Base-by-base conservation (phyloP, 1,140 invertebrate species). In the Drosophila sucinea region DNA sequence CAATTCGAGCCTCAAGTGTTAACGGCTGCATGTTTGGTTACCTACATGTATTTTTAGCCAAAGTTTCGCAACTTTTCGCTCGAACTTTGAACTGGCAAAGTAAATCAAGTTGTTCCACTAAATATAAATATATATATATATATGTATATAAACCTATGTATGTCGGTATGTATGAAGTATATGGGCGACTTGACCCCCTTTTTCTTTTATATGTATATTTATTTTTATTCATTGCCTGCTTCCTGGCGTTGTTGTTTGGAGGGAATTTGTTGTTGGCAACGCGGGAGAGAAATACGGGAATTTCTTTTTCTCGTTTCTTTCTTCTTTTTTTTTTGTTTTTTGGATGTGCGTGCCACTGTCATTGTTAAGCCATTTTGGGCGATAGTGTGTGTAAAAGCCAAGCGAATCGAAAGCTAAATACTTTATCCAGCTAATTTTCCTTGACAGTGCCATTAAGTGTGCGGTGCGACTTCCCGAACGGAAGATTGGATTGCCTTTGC, bases 1-100 rank as follows among this genome's bases (percentile, higher is more conserved):
- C 78, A 89, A 89, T 89, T 84, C 78, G 77, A 77, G 85, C 81
- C 86, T 90, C 75, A 89, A 85, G 86, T 90, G 86, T 89, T 83
- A 87, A 89, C 68, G 72, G 72, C 79, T 73, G 81, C 83, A 83
- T 87, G 83, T 83, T 74, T 44, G 25, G 11, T 73, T 57, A 33
- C 30, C 73, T 89, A 51, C 8, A 23, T 25, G 4, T 51, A 87
- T 89, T 89, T 87, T 87, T 83, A 89, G 84, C 73, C 83, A 23
- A 87, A 89, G 70, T 89, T 65, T 89, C 55, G 84, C 83, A 87
- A 87, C 83, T 87, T 87, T 87, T 76, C 67, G 83, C 79, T 75
- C 55, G 67, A 87, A 87, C 84, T 87, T 87, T 89, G 76, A 87
- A 77, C 73, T 77, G 70, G 67, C 33, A 44, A 56, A 80, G 70